Percentiles rank a stretch among this genome's conserved stretches.
Evolutionary conservation across 2,888 invertebrate species (phyloP).

Genomic region (Synanthedon vespiformis): DNA sequence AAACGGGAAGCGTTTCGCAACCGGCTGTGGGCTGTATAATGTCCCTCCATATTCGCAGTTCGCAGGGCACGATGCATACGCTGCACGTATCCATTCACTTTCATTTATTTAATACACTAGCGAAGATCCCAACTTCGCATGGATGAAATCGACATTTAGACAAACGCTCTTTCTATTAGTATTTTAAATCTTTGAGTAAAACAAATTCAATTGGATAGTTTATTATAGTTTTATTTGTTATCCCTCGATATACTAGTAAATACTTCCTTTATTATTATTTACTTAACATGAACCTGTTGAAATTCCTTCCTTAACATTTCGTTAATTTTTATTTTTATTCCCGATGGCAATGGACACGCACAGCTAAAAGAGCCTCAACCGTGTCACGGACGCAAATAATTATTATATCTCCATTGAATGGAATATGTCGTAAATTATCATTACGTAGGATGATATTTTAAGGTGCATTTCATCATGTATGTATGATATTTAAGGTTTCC

Average conservation of each 20-base stretch:
- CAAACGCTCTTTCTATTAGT: too few species aligned
- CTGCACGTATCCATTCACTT: constrained; percentile 2
- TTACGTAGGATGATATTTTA: not conserved
- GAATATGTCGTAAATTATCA: not conserved
- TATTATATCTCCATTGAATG: constrained; percentile 4
- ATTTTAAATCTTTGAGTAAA: too few species aligned
- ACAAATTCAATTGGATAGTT: too few species aligned
- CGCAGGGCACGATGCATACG: constrained; percentile 6
- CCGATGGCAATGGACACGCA: constrained; percentile 9
- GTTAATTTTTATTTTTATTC: not conserved
- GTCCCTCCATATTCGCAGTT: constrained; percentile 21
- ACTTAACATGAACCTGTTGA: too few species aligned
- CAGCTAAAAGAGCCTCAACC: constrained; percentile 7
- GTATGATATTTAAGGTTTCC: too few species aligned
- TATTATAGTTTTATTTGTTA: too few species aligned
- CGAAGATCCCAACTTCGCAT: too few species aligned
- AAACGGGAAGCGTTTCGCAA: constrained; percentile 45
- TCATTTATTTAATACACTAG: not conserved
- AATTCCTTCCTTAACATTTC: too few species aligned
- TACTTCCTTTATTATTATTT: too few species aligned
- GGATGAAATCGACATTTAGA: too few species aligned
- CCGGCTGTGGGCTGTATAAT: constrained; percentile 18
- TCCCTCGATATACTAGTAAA: too few species aligned
- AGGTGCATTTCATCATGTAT: not conserved
- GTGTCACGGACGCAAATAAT: constrained; percentile 40